Percentiles rank a stretch among this genome's conserved stretches.
Evolutionary conservation across 1,140 invertebrate species (phyloP).

Genomic region (Calycopis cecrops): DNA sequence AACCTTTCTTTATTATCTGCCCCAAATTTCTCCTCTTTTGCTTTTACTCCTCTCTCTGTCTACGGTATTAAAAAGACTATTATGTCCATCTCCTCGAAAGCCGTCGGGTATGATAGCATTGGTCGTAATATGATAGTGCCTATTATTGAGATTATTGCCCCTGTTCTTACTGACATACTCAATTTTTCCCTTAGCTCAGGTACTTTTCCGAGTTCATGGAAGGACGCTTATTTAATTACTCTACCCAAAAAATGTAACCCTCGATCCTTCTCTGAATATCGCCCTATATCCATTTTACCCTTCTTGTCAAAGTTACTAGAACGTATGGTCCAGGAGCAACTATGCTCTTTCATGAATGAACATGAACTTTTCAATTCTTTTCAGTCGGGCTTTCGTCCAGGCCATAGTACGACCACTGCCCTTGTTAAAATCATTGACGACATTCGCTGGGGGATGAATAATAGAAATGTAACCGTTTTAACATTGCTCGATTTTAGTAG

Average conservation of each 20-base stretch:
- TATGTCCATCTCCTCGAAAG: not conserved
- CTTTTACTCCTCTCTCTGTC: no score
- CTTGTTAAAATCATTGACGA: constrained; percentile 16
- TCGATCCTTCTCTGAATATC: not conserved
- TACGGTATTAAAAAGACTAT: not conserved
- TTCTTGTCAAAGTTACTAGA: constrained; percentile 28
- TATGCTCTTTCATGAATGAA: constrained; percentile 15
- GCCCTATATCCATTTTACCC: constrained; percentile 25
- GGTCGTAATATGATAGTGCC: not conserved
- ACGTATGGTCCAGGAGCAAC: constrained; percentile 20
- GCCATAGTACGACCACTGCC: constrained; percentile 13
- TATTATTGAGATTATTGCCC: not conserved
- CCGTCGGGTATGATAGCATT: not conserved
- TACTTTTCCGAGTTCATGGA: not conserved
- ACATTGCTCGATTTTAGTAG: constrained; percentile 22
- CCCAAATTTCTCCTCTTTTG: no score
- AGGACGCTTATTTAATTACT: not conserved
- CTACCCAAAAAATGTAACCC: not conserved
- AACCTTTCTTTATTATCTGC: not conserved
- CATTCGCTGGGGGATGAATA: constrained; percentile 13
- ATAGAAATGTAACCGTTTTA: constrained; percentile 13
- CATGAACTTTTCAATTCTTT: constrained; percentile 22
- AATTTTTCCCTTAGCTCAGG: not conserved
- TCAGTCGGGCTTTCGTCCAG: constrained; percentile 27
- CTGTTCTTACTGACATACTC: not conserved